Conservation (phyloP, 2,888 invertebrate genomes). For the Ochropleura plecta region DNA sequence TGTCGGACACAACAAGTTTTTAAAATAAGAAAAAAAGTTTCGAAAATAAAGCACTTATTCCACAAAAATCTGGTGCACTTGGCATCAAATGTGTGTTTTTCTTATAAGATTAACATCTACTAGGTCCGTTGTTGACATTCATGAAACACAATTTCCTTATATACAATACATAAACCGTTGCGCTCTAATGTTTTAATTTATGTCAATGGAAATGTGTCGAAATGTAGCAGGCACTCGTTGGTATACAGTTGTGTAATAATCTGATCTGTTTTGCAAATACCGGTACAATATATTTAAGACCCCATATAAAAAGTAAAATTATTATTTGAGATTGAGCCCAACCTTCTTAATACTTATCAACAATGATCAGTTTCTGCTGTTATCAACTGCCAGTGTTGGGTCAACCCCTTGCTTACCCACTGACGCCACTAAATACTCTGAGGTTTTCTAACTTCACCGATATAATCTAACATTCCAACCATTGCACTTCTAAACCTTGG, state of each 20-base stretch:
- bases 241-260: constrained; percentile 26
- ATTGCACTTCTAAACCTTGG: constrained; percentile 19
- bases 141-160: constrained; percentile 32
- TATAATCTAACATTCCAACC: neutral
- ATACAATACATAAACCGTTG: constrained; percentile 24
- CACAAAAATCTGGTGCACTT: neutral
- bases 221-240: neutral
- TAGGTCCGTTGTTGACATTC: constrained; percentile 31
- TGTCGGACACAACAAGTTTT: too few relatives aligned
- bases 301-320: too few relatives aligned
- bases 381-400: neutral
- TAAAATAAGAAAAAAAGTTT: too few relatives aligned
- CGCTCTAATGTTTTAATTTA: constrained; percentile 22
- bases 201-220: constrained; percentile 21
- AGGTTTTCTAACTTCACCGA: neutral
- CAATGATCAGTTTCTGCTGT: neutral
- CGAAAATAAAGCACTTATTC: too few relatives aligned
- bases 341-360: neutral
- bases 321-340: neutral
- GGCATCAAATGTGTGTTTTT: neutral
- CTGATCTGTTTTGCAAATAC: neutral
- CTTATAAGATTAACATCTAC: too few relatives aligned
- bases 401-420: neutral
- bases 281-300: neutral
- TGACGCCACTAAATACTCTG: neutral